These are phyloP conservation scores for Melanostoma scalare DNA, from an alignment of 2,888 invertebrate genomes.

Conservation along the genomic window DNA sequence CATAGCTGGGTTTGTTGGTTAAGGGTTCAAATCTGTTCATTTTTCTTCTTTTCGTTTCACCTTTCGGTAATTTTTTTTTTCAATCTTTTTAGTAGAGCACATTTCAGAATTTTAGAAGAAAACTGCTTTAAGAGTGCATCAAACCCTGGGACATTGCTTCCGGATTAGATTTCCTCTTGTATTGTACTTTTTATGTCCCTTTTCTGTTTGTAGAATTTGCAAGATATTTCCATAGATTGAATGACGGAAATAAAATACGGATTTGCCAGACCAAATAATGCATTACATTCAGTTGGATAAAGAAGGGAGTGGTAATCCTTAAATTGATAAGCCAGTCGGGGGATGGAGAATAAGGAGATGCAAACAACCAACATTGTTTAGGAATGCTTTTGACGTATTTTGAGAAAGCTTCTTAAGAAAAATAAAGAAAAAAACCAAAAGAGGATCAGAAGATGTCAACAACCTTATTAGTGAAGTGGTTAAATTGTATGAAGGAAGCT, in stretches of 20 bases:
- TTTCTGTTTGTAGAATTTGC: slow-evolving; percentile 19
- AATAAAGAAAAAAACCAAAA: neutral
- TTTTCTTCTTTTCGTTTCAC: slow-evolving; percentile 13
- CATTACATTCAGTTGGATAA: slow-evolving; percentile 47
- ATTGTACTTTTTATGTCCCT: slow-evolving; percentile 45
- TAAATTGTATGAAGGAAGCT: neutral
- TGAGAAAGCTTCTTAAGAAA: slow-evolving; percentile 1
- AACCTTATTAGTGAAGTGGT: slow-evolving; percentile 35
- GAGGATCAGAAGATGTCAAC: slow-evolving; percentile 31
- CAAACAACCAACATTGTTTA: slow-evolving; percentile 8
- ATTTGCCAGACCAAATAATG: slow-evolving; percentile 49
- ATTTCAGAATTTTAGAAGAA: slow-evolving; percentile 16
- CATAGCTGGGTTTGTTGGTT: slow-evolving; percentile 63
- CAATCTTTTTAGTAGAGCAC: slow-evolving; percentile 29
- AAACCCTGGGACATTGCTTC: slow-evolving; percentile 54
- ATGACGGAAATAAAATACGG: slow-evolving; percentile 57
- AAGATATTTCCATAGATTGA: slow-evolving; percentile 54
- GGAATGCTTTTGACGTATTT: slow-evolving; percentile 6
- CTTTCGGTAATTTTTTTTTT: slow-evolving; percentile 17
- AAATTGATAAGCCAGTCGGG: neutral
- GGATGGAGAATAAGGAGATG: neutral
- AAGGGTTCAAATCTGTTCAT: slow-evolving; percentile 69
- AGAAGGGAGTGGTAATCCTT: slow-evolving; percentile 18
- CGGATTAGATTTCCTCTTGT: slow-evolving; percentile 56
- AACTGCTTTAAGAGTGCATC: slow-evolving; percentile 53